Percentiles rank a stretch among this genome's conserved stretches.
These are phyloP conservation scores for Caenorhabditis sulstoni DNA, from an alignment of 2,888 invertebrate genomes.

Conservation along the genomic window DNA sequence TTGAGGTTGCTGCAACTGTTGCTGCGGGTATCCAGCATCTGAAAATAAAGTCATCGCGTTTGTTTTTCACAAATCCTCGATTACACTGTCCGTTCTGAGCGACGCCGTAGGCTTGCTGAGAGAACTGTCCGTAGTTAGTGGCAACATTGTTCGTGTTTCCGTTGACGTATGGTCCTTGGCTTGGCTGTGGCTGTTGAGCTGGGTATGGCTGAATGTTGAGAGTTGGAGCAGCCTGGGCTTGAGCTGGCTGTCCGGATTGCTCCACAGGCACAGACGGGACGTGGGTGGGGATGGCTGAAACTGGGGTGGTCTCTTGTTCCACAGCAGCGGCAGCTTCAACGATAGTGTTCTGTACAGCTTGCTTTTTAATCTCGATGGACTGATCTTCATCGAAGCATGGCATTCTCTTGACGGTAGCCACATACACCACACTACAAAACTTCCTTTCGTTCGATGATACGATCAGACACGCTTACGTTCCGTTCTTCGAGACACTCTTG, in stretches of 20 bases:
- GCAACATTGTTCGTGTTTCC: slow-evolving; percentile 17
- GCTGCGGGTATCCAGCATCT: slow-evolving; percentile 55
- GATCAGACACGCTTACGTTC: slow-evolving; percentile 59
- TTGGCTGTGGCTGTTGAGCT: slow-evolving; percentile 27
- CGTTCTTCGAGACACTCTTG: slow-evolving; percentile 62
- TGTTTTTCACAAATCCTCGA: background rate
- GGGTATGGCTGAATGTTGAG: slow-evolving; percentile 42
- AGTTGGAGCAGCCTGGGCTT: slow-evolving; percentile 21
- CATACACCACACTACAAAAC: slow-evolving; percentile 63
- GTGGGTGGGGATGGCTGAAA: slow-evolving; percentile 20
- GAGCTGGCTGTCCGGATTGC: too few relatives aligned
- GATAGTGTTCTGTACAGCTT: slow-evolving; percentile 38
- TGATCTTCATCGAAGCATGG: slow-evolving; percentile 66
- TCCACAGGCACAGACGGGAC: slow-evolving; percentile 19
- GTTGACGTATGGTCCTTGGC: slow-evolving; percentile 9
- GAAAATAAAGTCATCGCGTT: slow-evolving; percentile 5
- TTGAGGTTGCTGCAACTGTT: slow-evolving; percentile 42
- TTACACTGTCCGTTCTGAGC: slow-evolving; percentile 55
- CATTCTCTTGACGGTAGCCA: slow-evolving; percentile 68
- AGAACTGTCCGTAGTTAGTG: slow-evolving; percentile 51
- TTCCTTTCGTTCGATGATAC: background rate
- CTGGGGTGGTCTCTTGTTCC: slow-evolving; percentile 35
- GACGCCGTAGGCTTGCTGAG: slow-evolving; percentile 57
- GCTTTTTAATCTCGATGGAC: slow-evolving; percentile 15
- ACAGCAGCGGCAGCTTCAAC: slow-evolving; percentile 50